phyloP scores from a whole-genome alignment of 2,113 vertebrate species.

The Phrynocephalus versicolor region DNA sequence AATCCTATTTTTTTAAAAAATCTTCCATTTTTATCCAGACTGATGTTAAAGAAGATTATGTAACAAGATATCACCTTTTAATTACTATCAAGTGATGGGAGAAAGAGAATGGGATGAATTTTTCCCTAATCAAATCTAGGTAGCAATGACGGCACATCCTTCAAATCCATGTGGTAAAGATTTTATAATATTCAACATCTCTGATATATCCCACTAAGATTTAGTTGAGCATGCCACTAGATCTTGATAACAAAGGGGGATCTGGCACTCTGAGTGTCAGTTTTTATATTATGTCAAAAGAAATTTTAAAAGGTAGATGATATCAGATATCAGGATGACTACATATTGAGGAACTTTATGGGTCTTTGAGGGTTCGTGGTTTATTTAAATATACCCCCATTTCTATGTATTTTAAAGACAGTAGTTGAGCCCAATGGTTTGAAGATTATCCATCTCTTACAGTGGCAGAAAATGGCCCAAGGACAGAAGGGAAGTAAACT shows the following conservation, averaged over 20 bases:
- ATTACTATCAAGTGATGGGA: too few species aligned
- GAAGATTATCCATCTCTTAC: background rate
- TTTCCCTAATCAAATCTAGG: too few species aligned
- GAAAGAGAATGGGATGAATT: too few species aligned
- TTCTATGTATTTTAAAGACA: background rate
- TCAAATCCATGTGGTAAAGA: too few species aligned
- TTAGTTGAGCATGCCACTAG: background rate
- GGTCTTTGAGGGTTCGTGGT: background rate
- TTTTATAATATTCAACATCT: background rate
- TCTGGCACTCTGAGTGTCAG: background rate
- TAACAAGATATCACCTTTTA: too few species aligned
- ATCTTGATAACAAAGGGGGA: background rate
- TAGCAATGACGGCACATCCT: too few species aligned
- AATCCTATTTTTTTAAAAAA: too few species aligned
- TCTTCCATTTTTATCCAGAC: too few species aligned
- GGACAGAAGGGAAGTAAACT: background rate
- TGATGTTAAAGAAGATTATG: too few species aligned
- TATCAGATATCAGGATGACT: background rate
- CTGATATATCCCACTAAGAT: background rate
- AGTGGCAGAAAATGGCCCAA: background rate
- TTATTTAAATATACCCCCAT: too few species aligned
- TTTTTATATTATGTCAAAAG: background rate
- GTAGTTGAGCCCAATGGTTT: background rate
- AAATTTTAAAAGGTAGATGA: background rate
- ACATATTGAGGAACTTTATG: background rate